These are phyloP conservation scores for Heterodera schachtii DNA, from an alignment of 1,140 invertebrate species.

Conservation along the genomic window DNA sequence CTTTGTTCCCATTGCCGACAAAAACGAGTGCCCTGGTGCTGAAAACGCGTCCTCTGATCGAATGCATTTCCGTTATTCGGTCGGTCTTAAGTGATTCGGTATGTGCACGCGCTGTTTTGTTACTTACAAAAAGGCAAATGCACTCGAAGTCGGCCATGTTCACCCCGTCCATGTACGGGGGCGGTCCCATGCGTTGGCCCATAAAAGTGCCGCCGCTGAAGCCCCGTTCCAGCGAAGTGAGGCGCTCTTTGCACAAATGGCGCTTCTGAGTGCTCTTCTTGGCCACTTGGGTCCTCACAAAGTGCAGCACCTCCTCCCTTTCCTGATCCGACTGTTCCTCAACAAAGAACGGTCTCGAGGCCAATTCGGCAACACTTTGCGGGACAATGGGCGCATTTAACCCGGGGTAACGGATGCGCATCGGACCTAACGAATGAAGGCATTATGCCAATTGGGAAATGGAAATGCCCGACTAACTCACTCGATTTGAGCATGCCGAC, in stretches of 20 bases:
- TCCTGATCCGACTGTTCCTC: slow-evolving; percentile 63
- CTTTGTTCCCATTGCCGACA: slow-evolving; percentile 68
- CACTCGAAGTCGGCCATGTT: slow-evolving; percentile 68
- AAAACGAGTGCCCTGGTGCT: slow-evolving; percentile 66
- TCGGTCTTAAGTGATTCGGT: slow-evolving; percentile 62
- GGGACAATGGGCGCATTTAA: slow-evolving; percentile 80
- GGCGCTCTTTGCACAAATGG: slow-evolving; percentile 52
- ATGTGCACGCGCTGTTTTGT: too few species aligned
- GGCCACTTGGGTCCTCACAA: slow-evolving; percentile 9
- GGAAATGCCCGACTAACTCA: slow-evolving; percentile 28
- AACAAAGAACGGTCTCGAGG: slow-evolving; percentile 46
- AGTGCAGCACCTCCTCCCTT: slow-evolving; percentile 14
- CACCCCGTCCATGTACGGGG: slow-evolving; percentile 66
- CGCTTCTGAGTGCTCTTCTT: slow-evolving; percentile 32
- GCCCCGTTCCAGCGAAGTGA: slow-evolving; percentile 66
- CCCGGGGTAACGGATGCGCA: slow-evolving; percentile 87
- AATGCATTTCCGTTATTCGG: slow-evolving; percentile 67
- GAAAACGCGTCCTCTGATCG: slow-evolving; percentile 66
- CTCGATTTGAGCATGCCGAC: slow-evolving; percentile 72
- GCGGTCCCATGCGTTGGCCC: slow-evolving; percentile 68
- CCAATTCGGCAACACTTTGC: slow-evolving; percentile 59
- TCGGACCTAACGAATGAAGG: slow-evolving; percentile 70
- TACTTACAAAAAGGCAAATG: slow-evolving; percentile 64
- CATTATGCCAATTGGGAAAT: slow-evolving; percentile 14
- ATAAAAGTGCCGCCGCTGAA: slow-evolving; percentile 66